Base-by-base conservation (phyloP, 2,888 invertebrate species). In the Drosophila anomalata region DNA sequence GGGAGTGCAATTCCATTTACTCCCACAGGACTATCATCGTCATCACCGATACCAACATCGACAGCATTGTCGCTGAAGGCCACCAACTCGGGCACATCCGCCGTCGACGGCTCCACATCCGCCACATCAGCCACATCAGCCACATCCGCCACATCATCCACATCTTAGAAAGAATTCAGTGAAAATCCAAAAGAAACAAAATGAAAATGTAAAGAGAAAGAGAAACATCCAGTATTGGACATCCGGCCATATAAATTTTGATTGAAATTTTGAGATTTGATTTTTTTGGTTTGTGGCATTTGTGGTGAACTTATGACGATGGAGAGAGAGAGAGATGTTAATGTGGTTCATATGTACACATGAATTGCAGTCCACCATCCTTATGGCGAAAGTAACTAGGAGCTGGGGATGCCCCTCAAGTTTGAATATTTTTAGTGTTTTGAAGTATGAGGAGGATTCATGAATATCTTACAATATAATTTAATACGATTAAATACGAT, bases 11-110 rank as follows among this genome's bases (percentile, higher is more conserved):
- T 46, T 51, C 62, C 63, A 61, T 61, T 59, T 54, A 50, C 22
- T 42, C 22, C 59, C 53, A 62, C 54, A 24, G 26, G 29, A 39
- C 33, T 36, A 41, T 47, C 48, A 41, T 36, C 67, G 58, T 42
- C 66, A 73, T 46, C 68, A 53, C 29, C 29, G 29, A 29, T 29
- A 29, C 29, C 29, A 66, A 53, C 66, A 74, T 68, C 68, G 68
- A 66, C 61, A 63, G 59, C 74, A 60, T 68, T 68, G 57, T 60
- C 72, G 81, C 67, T 66, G 70, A 66, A 73, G 76, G 75, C 77
- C 67, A 79, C 71, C 72, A 76, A 69, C 63, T 75, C 77, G 57
- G 73, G 81, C 73, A 59, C 68, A 59, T 82, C 81, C 78, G 56
- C 22, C 69, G 56, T 22, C 69, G 53, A 51, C 50, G 69, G 69